Base-by-base conservation (phyloP, 2,797 vertebrate species). In the Ataeniobius toweri region DNA sequence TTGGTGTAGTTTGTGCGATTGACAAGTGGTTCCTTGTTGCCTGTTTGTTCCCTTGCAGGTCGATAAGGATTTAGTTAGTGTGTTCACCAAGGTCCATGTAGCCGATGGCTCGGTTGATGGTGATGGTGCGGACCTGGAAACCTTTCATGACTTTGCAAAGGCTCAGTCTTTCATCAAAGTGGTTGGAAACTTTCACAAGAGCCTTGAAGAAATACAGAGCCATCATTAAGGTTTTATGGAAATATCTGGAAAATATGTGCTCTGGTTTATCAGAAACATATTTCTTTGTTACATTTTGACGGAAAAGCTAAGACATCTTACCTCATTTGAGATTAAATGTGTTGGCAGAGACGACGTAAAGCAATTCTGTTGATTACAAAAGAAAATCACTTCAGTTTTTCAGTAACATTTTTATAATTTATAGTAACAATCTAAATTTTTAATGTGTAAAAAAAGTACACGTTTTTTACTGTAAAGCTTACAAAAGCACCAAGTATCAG, bases 81-180 rank as follows among this genome's bases (percentile, higher is more conserved):
- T 91, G 70, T 58, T 89, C 83, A 0, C 70, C 84, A n/a, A 91
- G 86, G 67, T 56, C 75, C 69, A 95, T 89, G 77, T 94, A 91
- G 9, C 81, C 65, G 0, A 95, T 73, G 81, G 74, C 90, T 75
- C 95, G 89, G 87, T 89, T 95, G 85, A 96, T 94, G 5, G 94
- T 96, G 75, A 95, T 83, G 55, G 82, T 79, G 50, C 94, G 93
- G 78, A 93, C 63, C 1, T 89, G 82, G 85, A 96, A 95, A 67
- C 95, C 94, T 80, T 88, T 93, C 72, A 96, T 79, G 44, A 88
- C 87, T 88, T 95, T 95, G 82, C 95, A 96, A 44, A 95, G 91
- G 6, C 44, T 82, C 76, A 94, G 83, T 56, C 94, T 88, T 50
- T 94, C 79, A 1, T 90, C 75, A 20, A 79, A 95, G 69, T 76